Base-by-base conservation (phyloP, 1,140 invertebrate genomes). In the Scaptomyza pallida region DNA sequence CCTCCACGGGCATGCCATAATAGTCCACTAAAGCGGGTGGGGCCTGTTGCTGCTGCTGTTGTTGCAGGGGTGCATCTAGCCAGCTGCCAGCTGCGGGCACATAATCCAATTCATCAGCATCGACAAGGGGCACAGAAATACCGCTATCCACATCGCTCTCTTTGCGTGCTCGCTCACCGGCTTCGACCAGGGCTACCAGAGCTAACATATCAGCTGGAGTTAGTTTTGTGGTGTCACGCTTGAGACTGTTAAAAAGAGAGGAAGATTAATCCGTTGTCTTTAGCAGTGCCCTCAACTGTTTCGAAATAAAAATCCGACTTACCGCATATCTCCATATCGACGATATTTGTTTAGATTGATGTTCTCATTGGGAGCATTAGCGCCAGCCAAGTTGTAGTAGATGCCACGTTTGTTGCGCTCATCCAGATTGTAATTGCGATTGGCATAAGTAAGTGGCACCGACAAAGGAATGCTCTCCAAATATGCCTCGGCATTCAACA, bases 201-300 rank as follows among this genome's bases (percentile, higher is more conserved):
- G 90, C 90, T 44, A 91, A 40, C 90, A 91, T 91, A 61, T 91
- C 90, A 12, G 90, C 90, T 10, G 90, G 90, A 15, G 86, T 91
- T 19, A 91, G 50, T 40, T 91, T 90, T 51, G 90, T 88, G 33
- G 75, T 78, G 37, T 91, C 90, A 1, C 90, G 85, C 40, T 91
- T 91, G 0, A 85, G 59, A 13, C 81, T 85, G 19, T 37, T 2
- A 9, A 4, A 26, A 26, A 5, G 23, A 0, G 6, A 26, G 23
- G 23, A 26, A 1, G 23, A 26, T 26, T 6, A 26, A 4, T 26
- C 23, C 5, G 0, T 5, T 26, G 23, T 26, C 23, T 26, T 6
- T 26, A 26, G 23, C n/a, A n/a, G n/a, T n/a, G n/a, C n/a, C n/a
- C n/a, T n/a, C n/a, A n/a, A n/a, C n/a, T n/a, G n/a, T n/a, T n/a